A percentile compares a stretch with the other conserved stretches of the same genome.
These are phyloP conservation scores for Eriosoma lanigerum DNA, from an alignment of 1,140 invertebrate species.

Conservation along the genomic window DNA sequence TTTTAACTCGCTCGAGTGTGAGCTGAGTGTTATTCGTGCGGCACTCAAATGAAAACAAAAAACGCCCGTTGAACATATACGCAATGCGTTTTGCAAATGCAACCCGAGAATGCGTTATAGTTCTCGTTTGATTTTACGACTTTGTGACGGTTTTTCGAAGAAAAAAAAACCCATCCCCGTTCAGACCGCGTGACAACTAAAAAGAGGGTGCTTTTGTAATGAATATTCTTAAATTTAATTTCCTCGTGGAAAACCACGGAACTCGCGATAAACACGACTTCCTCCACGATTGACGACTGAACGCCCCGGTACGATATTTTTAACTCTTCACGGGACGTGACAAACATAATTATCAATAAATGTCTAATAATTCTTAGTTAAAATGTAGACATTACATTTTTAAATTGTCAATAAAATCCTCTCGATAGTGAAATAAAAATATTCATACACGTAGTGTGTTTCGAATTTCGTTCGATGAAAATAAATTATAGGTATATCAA, in stretches of 20 bases:
- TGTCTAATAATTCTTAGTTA: conserved; percentile 1
- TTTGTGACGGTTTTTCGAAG: conserved; percentile 21
- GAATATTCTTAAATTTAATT: conserved; percentile 40
- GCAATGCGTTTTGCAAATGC: background rate
- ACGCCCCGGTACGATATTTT: background rate
- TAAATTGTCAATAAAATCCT: too few relatives aligned
- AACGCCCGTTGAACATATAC: background rate
- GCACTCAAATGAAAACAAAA: conserved; percentile 12
- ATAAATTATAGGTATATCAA: too few relatives aligned
- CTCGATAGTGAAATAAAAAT: too few relatives aligned
- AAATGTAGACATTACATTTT: too few relatives aligned
- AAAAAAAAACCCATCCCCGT: background rate
- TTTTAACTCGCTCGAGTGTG: background rate
- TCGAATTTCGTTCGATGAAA: too few relatives aligned
- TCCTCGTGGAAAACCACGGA: conserved; percentile 5
- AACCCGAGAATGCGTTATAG: background rate
- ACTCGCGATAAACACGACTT: background rate
- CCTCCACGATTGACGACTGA: background rate
- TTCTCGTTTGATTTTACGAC: conserved; percentile 4
- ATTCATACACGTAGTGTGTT: too few relatives aligned
- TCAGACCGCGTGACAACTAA: background rate
- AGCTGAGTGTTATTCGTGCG: conserved; percentile 6
- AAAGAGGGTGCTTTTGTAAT: conserved; percentile 18
- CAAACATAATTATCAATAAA: conserved; percentile 34
- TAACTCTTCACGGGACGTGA: conserved; percentile 19